A percentile compares a stretch with the other conserved stretches of the same genome.
These are phyloP conservation scores for Luscinia megarhynchos DNA, from an alignment of 2,797 vertebrate species.

Conservation along the genomic window DNA sequence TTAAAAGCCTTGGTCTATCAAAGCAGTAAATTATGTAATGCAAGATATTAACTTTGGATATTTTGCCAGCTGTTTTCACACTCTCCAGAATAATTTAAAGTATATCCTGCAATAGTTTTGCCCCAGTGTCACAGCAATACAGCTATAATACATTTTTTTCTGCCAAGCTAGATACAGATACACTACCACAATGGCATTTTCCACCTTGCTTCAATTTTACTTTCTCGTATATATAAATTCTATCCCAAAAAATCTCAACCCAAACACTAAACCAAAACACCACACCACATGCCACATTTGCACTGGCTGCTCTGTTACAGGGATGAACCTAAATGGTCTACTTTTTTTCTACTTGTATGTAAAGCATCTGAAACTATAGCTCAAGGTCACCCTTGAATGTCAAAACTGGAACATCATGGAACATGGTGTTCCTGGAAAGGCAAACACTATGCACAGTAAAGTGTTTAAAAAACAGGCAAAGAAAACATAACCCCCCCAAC, in stretches of 20 bases:
- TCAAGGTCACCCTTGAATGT: neutral
- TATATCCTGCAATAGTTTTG: neutral
- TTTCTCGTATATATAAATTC: neutral
- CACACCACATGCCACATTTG: neutral
- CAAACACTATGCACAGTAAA: neutral
- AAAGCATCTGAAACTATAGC: neutral
- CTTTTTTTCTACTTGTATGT: neutral
- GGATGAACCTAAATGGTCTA: neutral
- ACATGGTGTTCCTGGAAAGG: neutral
- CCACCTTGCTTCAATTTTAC: neutral
- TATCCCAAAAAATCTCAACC: neutral
- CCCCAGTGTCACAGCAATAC: neutral
- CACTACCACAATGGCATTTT: neutral
- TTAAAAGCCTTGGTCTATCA: neutral
- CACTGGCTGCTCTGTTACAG: neutral
- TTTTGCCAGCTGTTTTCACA: neutral
- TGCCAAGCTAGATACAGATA: neutral
- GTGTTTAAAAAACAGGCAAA: neutral
- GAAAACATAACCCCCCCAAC: neutral
- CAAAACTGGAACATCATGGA: neutral
- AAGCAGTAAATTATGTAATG: neutral
- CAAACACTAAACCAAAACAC: neutral
- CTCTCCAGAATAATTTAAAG: neutral
- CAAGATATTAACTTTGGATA: neutral
- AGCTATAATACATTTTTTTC: neutral